Conservation (phyloP, 2,888 invertebrate species). For the Megamerina dolium region DNA sequence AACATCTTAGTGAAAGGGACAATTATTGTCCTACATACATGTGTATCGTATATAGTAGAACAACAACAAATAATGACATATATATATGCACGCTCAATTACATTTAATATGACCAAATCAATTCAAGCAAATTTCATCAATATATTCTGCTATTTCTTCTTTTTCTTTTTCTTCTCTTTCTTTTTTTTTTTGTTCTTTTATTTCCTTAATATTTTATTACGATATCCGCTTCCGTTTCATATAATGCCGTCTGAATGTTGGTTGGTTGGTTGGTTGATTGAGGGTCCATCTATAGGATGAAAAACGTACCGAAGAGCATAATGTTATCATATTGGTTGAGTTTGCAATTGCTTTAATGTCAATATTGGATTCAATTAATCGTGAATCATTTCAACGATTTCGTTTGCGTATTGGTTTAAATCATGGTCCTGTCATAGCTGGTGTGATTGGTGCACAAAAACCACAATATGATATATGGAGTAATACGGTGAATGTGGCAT, state of each 20-base stretch:
- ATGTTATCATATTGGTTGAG: constrained; percentile 85
- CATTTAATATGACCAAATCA: background rate
- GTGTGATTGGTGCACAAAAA: constrained; percentile 94
- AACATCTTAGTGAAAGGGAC: too few relatives aligned
- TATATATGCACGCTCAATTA: constrained; percentile 10
- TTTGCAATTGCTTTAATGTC: constrained; percentile 90
- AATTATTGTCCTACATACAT: too few relatives aligned
- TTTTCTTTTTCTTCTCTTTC: too few relatives aligned
- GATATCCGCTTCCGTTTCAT: background rate
- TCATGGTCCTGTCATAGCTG: constrained; percentile 73
- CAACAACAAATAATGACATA: too few relatives aligned
- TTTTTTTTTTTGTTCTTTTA: background rate
- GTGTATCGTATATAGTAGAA: too few relatives aligned
- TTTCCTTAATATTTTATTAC: background rate
- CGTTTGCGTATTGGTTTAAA: constrained; percentile 74
- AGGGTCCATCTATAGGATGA: constrained; percentile 55
- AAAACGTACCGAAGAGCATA: constrained; percentile 74
- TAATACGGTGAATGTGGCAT: constrained; percentile 96
- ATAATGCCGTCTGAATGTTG: too few relatives aligned
- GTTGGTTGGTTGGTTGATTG: too few relatives aligned
- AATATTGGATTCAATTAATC: constrained; percentile 88
- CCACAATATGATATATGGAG: constrained; percentile 99
- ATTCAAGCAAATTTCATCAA: too few relatives aligned
- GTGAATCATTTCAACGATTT: constrained; percentile 94
- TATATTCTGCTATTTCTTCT: too few relatives aligned